Percentiles rank a stretch among this genome's conserved stretches.
These are phyloP conservation scores for Coryphaenoides rupestris DNA, from an alignment of 2,113 vertebrate species.

Conservation along the genomic window DNA sequence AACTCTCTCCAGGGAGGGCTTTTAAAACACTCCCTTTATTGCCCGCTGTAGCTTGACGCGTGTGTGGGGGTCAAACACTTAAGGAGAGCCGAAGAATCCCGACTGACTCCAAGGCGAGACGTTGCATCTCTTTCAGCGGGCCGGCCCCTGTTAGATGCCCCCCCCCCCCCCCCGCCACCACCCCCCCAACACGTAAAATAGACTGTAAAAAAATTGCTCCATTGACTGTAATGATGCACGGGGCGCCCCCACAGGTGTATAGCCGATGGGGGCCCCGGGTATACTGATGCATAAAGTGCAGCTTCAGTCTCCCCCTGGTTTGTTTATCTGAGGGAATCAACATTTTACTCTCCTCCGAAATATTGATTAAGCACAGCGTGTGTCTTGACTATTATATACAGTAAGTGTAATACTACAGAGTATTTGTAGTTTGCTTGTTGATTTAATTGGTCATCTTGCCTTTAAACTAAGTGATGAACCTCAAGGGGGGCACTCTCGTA, in stretches of 20 bases:
- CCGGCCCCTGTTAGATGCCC: slow-evolving; percentile 31
- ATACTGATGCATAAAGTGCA: slow-evolving; percentile 23
- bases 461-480: too few relatives aligned
- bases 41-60: slow-evolving; percentile 47
- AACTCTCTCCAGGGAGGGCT: slow-evolving; percentile 58
- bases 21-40: slow-evolving; percentile 57
- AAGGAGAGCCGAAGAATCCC: slow-evolving; percentile 57
- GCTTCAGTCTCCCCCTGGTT: slow-evolving; percentile 35
- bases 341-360: too few relatives aligned
- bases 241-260: slow-evolving; percentile 50
- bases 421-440: too few relatives aligned
- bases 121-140: slow-evolving; percentile 47
- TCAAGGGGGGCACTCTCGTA: too few relatives aligned
- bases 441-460: too few relatives aligned
- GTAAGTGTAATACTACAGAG: too few relatives aligned
- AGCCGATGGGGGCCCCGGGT: slow-evolving; percentile 38
- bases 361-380: too few relatives aligned
- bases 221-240: slow-evolving; percentile 72
- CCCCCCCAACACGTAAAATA: slow-evolving; percentile 64
- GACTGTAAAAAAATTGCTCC: slow-evolving; percentile 71
- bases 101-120: slow-evolving; percentile 43
- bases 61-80: slow-evolving; percentile 59
- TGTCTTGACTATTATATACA: too few relatives aligned
- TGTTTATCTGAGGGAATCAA: slow-evolving; percentile 15
- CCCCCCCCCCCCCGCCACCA: too few relatives aligned